Evolutionary conservation across 2,113 vertebrate species (phyloP).

Genomic region (Isurus oxyrinchus): DNA sequence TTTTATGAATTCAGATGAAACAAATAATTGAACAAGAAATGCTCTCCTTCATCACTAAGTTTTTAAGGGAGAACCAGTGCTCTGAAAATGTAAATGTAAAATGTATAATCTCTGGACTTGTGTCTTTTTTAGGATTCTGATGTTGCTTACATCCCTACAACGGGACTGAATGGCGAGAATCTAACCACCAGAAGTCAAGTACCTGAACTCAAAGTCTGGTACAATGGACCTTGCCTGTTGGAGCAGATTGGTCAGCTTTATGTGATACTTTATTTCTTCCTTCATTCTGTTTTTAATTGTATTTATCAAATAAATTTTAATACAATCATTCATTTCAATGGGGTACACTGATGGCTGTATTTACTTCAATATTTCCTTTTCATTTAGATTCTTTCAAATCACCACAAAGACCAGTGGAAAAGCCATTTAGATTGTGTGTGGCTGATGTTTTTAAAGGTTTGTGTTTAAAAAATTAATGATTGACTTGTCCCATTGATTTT

Average conservation of each 20-base stretch:
- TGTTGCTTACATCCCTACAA: conserved; percentile 88
- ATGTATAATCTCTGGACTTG: background rate
- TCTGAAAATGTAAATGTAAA: background rate
- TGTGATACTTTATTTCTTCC: background rate
- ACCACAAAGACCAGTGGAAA: conserved; percentile 83
- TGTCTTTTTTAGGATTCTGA: conserved; percentile 78
- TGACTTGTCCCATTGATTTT: too few species aligned
- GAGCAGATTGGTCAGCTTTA: conserved; percentile 83
- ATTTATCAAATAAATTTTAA: background rate
- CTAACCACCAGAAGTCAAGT: conserved; percentile 68
- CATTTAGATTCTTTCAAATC: conserved; percentile 81
- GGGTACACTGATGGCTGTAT: background rate
- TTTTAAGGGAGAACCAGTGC: background rate
- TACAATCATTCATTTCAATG: background rate
- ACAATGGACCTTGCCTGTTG: conserved; percentile 79
- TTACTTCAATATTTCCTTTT: conserved; percentile 37
- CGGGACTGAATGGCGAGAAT: conserved; percentile 93
- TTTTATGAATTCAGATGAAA: background rate
- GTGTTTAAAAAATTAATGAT: conserved; percentile 40
- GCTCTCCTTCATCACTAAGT: background rate
- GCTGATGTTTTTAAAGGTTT: conserved; percentile 98
- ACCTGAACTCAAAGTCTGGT: conserved; percentile 78
- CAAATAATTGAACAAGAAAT: background rate
- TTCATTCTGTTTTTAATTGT: background rate
- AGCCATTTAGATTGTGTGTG: conserved; percentile 88